Conservation (phyloP, 1,140 invertebrate genomes). For the Drosophila santomea region DNA sequence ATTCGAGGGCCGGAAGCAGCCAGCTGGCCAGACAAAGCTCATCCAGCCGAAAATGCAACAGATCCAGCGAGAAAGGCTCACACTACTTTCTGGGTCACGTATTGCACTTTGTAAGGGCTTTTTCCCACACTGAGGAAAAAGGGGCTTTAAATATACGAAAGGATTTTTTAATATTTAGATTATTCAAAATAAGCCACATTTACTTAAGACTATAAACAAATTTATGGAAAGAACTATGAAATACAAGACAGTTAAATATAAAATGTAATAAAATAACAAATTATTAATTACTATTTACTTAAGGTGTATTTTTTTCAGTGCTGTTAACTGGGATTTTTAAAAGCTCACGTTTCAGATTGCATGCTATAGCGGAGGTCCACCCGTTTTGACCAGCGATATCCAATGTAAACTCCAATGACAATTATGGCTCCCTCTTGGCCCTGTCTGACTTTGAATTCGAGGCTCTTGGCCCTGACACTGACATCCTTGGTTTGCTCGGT, state of each 20-base stretch:
- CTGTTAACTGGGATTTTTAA: slow-evolving; percentile 28
- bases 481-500: slow-evolving; percentile 7
- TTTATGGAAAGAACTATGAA: neutral
- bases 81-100: slow-evolving; percentile 41
- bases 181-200: no score
- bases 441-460: slow-evolving; percentile 1
- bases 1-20: slow-evolving; percentile 33
- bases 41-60: slow-evolving; percentile 50
- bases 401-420: slow-evolving; percentile 30
- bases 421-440: neutral
- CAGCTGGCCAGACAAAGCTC: slow-evolving; percentile 38
- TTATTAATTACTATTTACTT: no score
- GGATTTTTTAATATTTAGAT: neutral
- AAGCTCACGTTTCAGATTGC: slow-evolving; percentile 37
- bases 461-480: slow-evolving; percentile 35
- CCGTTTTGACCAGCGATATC: slow-evolving; percentile 23
- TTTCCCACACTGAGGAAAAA: slow-evolving; percentile 1
- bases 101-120: slow-evolving; percentile 33
- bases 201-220: no score
- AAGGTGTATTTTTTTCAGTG: slow-evolving; percentile 4
- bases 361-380: slow-evolving; percentile 17
- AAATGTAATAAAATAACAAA: no score
- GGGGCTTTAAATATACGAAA: neutral
- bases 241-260: no score
- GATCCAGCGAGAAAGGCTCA: slow-evolving; percentile 16